Percentiles rank a stretch among this genome's conserved stretches.
Conservation (phyloP, 2,888 invertebrate species). For the Drosophila falleni region DNA sequence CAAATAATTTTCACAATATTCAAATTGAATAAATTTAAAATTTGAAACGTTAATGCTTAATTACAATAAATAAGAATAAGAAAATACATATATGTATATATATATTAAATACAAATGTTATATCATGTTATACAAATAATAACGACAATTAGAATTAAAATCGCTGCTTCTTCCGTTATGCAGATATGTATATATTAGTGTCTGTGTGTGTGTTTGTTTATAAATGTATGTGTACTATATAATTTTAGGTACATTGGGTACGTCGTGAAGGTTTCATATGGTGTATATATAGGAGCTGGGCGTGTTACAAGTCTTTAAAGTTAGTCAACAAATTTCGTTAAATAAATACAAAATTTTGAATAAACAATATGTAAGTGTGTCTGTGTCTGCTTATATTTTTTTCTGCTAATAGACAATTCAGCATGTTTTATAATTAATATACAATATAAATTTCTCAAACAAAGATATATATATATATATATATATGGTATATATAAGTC, state of each 20-base stretch:
- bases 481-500: slow-evolving; percentile 20
- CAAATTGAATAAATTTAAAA: slow-evolving; percentile 25
- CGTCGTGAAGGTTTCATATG: slow-evolving; percentile 60
- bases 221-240: slow-evolving; percentile 35
- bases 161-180: slow-evolving; percentile 30
- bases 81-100: slow-evolving; percentile 54
- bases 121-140: slow-evolving; percentile 57
- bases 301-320: slow-evolving; percentile 31
- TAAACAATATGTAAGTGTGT: slow-evolving; percentile 11
- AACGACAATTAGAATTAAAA: slow-evolving; percentile 58
- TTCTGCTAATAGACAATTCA: slow-evolving; percentile 49
- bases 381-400: slow-evolving; percentile 17
- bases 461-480: slow-evolving; percentile 21
- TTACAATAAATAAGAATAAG: slow-evolving; percentile 74
- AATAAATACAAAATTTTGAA: slow-evolving; percentile 19
- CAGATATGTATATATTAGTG: slow-evolving; percentile 38
- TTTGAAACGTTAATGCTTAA: slow-evolving; percentile 60
- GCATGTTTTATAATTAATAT: slow-evolving; percentile 39
- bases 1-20: slow-evolving; percentile 36
- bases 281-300: slow-evolving; percentile 43
- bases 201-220: slow-evolving; percentile 42
- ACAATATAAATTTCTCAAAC: slow-evolving; percentile 33
- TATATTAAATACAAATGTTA: slow-evolving; percentile 45
- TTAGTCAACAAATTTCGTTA: slow-evolving; percentile 20
- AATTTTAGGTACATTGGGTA: slow-evolving; percentile 73